Percentiles rank a stretch among this genome's conserved stretches.
Conservation (phyloP, 2,113 vertebrate species). For the Petaurus breviceps region DNA sequence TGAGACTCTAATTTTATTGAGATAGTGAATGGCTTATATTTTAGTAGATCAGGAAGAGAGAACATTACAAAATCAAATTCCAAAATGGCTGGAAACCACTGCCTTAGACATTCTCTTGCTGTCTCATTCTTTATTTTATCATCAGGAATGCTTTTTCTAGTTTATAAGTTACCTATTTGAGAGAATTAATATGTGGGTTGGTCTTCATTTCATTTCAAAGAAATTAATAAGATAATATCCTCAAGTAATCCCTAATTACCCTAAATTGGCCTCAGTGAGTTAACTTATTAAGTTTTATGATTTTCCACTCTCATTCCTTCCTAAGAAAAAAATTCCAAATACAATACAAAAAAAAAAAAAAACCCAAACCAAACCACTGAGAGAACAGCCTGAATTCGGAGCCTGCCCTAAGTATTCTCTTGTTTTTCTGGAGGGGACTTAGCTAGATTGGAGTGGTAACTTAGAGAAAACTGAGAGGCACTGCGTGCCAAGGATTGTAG, state of each 20-base stretch:
- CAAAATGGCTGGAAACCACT: not conserved
- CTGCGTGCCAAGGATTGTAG: slow-evolving; percentile 26
- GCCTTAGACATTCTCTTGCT: not conserved
- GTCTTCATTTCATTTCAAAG: slow-evolving; percentile 39
- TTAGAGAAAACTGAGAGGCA: not conserved
- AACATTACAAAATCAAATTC: slow-evolving; percentile 1
- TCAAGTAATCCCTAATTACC: slow-evolving; percentile 31
- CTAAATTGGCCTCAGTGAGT: slow-evolving; percentile 38
- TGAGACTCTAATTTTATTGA: not conserved
- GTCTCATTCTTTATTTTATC: not conserved
- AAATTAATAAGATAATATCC: slow-evolving; percentile 2
- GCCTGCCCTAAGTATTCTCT: slow-evolving; percentile 33
- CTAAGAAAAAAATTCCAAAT: slow-evolving; percentile 45
- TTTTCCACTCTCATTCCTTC: slow-evolving; percentile 33
- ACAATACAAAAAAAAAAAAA: slow-evolving; percentile 26
- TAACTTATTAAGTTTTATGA: slow-evolving; percentile 60
- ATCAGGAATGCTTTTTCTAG: not conserved
- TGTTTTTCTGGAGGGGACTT: slow-evolving; percentile 55
- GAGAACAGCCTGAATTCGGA: slow-evolving; percentile 54
- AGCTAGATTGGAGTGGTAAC: slow-evolving; percentile 35
- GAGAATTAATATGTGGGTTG: not conserved
- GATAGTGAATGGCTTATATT: not conserved
- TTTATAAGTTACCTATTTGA: slow-evolving; percentile 29
- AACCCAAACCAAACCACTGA: not conserved
- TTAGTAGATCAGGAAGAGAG: not conserved